phyloP scores from a whole-genome alignment of 1,140 invertebrate species.

The Nylanderia fulva region DNA sequence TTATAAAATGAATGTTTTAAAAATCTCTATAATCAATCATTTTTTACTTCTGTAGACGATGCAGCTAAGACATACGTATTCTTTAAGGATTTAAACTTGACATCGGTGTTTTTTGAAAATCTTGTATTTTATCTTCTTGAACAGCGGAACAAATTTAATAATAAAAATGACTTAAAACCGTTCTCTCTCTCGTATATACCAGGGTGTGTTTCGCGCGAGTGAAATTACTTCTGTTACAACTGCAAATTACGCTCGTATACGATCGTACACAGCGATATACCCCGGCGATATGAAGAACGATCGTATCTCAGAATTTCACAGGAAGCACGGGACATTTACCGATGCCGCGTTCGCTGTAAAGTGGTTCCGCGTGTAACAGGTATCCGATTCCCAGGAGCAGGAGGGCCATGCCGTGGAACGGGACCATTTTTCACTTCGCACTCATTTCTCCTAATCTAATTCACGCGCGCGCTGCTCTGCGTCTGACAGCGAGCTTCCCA shows the following conservation, averaged over 20 bases:
- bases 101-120: not conserved
- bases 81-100: not conserved
- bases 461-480: conserved; percentile 51
- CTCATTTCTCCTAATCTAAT: conserved; percentile 75
- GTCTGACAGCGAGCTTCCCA: conserved; percentile 19
- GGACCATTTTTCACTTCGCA: conserved; percentile 79
- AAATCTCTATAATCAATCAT: conserved; percentile 3
- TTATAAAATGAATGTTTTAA: too few species aligned
- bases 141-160: conserved; percentile 24
- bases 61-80: not conserved
- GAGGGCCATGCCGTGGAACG: conserved; percentile 78
- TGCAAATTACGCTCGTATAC: conserved; percentile 20
- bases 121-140: not conserved
- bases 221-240: conserved; percentile 32
- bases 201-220: not conserved
- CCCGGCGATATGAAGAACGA: not conserved
- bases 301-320: not conserved
- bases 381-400: conserved; percentile 79
- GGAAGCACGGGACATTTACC: conserved; percentile 58
- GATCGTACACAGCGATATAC: not conserved
- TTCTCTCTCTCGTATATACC: not conserved
- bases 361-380: conserved; percentile 78
- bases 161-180: conserved; percentile 50
- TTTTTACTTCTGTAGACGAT: not conserved
- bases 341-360: conserved; percentile 59